These are phyloP conservation scores for Chitala chitala DNA, from an alignment of 2,113 vertebrate genomes.

Conservation along the genomic window DNA sequence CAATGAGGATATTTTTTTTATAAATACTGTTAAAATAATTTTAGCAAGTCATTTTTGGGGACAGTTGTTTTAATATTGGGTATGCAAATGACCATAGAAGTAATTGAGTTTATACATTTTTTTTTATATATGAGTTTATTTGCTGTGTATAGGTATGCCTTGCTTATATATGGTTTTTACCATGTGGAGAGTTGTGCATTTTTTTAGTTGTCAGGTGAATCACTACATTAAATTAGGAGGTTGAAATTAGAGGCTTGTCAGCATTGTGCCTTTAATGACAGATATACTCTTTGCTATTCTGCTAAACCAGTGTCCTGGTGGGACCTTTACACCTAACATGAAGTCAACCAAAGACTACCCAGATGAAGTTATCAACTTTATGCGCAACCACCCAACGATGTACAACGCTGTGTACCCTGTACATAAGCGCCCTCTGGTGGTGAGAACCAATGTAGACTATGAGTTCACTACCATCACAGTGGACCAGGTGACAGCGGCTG, in stretches of 20 bases:
- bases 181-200: too few relatives aligned
- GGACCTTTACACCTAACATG: conserved; percentile 95
- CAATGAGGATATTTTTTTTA: too few relatives aligned
- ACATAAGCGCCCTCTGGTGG: conserved; percentile 90
- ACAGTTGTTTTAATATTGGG: too few relatives aligned
- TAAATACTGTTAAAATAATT: too few relatives aligned
- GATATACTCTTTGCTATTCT: conserved; percentile 13
- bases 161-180: too few relatives aligned
- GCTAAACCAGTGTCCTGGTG: conserved; percentile 83
- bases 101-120: too few relatives aligned
- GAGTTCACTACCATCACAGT: conserved; percentile 94
- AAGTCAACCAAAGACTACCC: conserved; percentile 98
- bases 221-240: too few relatives aligned
- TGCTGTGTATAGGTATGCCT: too few relatives aligned
- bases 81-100: too few relatives aligned
- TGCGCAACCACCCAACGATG: conserved; percentile 94
- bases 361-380: conserved; percentile 98
- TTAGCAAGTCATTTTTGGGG: too few relatives aligned
- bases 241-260: not conserved
- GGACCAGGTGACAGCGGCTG: conserved; percentile 94
- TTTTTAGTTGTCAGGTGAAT: too few relatives aligned
- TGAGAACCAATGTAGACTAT: conserved; percentile 89
- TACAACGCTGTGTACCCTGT: conserved; percentile 88
- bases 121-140: too few relatives aligned
- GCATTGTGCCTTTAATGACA: not conserved